Base-by-base conservation (phyloP, 2,797 vertebrate genomes). In the Hylomyscus alleni region DNA sequence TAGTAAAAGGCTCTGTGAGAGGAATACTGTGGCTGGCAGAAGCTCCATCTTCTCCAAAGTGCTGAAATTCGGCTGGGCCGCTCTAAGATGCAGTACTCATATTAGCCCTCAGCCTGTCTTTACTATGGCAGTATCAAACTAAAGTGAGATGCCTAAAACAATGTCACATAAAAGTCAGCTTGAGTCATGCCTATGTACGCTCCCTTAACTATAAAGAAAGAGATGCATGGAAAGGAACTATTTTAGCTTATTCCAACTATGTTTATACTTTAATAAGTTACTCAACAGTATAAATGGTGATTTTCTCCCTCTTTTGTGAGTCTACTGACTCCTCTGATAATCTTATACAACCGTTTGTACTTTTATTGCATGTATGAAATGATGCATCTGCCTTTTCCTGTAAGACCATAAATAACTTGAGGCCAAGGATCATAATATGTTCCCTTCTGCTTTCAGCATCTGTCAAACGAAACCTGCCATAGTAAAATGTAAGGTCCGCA, bases 401-500 rank as follows among this genome's bases (percentile, higher is more conserved):
- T 1, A 76, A 73, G 82, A 88, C 40, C 31, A 19, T 76, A 87
- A 81, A 87, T 58, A 89, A 7, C 15, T 20, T 84, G 34, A 88
- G 29, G 31, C 50, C 65, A 94, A 54, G 15, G 26, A 89, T 52
- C 10, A 44, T 54, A 54, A 50, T 60, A 56, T 75, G 14, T 75
- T 84, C 54, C 17, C 78, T 90, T 80, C 12, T 82, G 10, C 60
- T 60, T 91, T 87, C 20, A 90, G 84, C 78, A 67, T 73, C 52
- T 82, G 52, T 37, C 52, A 93, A 80, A 14, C 19, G 17, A 86
- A 58, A 31, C 9, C n/a, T 93, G 62, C 47, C 50, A 75, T 29
- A 52, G 34, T 77, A 95, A 84, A 72, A 90, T n/a, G 91, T 47
- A 94, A 81, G 47, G 58, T 44, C 12, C 87, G 29, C 78, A 62